Evolutionary conservation across 2,797 vertebrate species (phyloP).

Genomic region (Spinus olivaceus): DNA sequence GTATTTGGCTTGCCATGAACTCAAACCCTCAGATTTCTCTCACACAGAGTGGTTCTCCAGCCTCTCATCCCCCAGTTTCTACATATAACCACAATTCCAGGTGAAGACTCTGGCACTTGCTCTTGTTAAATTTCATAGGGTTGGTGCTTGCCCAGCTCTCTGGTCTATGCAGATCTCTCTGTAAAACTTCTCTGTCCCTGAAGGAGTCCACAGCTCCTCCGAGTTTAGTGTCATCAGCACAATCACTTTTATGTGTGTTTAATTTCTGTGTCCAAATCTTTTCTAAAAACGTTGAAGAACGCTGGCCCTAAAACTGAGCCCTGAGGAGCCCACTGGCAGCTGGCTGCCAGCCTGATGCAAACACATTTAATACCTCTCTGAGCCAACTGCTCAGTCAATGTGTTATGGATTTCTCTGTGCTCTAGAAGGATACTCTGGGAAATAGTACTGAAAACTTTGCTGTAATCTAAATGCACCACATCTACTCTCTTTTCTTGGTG

Average conservation of each 20-base stretch:
- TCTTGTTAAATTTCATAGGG: background rate
- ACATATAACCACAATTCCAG: background rate
- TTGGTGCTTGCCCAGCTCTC: background rate
- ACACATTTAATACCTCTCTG: background rate
- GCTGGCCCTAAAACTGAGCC: background rate
- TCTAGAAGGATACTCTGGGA: background rate
- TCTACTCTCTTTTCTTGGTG: background rate
- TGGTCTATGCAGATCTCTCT: background rate
- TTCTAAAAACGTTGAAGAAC: background rate
- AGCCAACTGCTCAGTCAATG: background rate
- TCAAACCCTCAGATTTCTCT: background rate
- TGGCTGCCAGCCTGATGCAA: background rate
- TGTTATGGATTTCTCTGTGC: background rate
- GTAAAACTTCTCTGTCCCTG: background rate
- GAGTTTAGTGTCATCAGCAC: background rate
- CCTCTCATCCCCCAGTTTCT: background rate
- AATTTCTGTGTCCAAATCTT: background rate
- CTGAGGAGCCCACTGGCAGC: background rate
- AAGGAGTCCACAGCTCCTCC: background rate
- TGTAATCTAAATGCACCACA: background rate
- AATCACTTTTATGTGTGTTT: background rate
- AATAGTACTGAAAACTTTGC: background rate
- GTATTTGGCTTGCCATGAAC: background rate
- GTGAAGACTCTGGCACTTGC: background rate
- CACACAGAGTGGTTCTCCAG: rapidly evolving